These are phyloP conservation scores for Choristoneura rosaceana DNA, from an alignment of 2,888 invertebrate species.

Conservation along the genomic window DNA sequence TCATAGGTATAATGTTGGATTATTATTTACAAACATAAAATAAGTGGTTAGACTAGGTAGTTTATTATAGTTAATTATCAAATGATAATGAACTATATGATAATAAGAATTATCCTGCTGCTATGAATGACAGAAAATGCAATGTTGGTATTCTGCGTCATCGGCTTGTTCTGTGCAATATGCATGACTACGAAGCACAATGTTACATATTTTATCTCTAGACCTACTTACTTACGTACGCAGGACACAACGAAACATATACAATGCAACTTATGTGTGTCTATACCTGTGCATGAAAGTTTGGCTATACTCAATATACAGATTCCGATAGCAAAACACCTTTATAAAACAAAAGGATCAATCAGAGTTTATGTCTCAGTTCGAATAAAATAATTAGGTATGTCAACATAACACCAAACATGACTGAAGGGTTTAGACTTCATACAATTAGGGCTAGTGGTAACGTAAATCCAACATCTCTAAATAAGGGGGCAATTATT, in stretches of 20 bases:
- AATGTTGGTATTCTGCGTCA: conserved; percentile 70
- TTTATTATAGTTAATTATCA: too few species aligned
- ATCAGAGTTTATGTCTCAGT: neutral
- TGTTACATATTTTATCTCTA: neutral
- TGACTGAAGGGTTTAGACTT: neutral
- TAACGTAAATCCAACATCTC: neutral
- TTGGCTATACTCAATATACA: conserved; percentile 2
- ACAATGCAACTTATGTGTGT: conserved; percentile 37
- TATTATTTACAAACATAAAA: too few species aligned
- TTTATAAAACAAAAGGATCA: neutral
- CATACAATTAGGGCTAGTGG: neutral
- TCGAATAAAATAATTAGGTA: neutral
- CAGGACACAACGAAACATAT: conserved; percentile 1
- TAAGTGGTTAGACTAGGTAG: too few species aligned
- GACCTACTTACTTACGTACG: neutral
- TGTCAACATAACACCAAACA: neutral
- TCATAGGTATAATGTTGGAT: neutral
- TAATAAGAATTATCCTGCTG: conserved; percentile 26
- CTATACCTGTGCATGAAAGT: conserved; percentile 53
- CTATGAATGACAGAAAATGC: conserved; percentile 50
- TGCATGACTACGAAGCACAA: conserved; percentile 69
- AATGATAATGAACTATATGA: neutral
- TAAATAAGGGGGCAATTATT: too few species aligned
- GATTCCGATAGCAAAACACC: neutral
- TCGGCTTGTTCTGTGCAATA: conserved; percentile 73